phyloP scores from a whole-genome alignment of 2,797 vertebrate species.

The Podargus strigoides region DNA sequence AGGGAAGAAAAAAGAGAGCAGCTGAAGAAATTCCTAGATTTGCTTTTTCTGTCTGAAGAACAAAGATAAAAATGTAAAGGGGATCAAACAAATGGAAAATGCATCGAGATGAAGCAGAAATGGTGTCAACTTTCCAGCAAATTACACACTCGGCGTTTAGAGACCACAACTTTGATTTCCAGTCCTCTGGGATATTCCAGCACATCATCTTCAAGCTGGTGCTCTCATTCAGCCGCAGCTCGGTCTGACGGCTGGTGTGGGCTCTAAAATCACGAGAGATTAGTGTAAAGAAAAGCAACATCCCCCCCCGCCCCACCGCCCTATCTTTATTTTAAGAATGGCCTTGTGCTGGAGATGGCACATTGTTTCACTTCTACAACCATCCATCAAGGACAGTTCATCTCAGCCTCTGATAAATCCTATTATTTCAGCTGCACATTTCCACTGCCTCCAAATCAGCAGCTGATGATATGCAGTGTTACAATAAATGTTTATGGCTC shows the following conservation, averaged over 20 bases:
- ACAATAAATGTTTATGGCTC: conserved; percentile 64
- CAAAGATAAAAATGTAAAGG: conserved; percentile 22
- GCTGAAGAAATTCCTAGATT: conserved; percentile 26
- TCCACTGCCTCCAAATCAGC: conserved; percentile 40
- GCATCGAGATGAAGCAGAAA: conserved; percentile 1
- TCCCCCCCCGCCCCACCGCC: background rate
- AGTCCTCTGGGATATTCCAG: background rate
- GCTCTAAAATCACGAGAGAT: background rate
- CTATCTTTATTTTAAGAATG: background rate
- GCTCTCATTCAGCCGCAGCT: background rate
- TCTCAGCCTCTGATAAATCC: conserved; percentile 22
- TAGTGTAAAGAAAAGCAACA: background rate
- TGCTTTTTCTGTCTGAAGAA: conserved; percentile 23
- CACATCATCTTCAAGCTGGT: background rate
- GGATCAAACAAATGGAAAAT: conserved; percentile 30
- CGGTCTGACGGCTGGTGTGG: background rate
- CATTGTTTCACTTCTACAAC: background rate
- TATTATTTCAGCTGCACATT: conserved; percentile 46
- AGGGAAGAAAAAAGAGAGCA: background rate
- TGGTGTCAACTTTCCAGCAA: conserved; percentile 37
- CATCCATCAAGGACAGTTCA: conserved; percentile 35
- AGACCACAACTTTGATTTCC: conserved; percentile 18
- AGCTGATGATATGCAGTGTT: conserved; percentile 37
- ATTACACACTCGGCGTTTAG: background rate
- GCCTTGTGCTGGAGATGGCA: background rate